phyloP scores from a whole-genome alignment of 2,888 invertebrate genomes.

The Abscondita cerata region DNA sequence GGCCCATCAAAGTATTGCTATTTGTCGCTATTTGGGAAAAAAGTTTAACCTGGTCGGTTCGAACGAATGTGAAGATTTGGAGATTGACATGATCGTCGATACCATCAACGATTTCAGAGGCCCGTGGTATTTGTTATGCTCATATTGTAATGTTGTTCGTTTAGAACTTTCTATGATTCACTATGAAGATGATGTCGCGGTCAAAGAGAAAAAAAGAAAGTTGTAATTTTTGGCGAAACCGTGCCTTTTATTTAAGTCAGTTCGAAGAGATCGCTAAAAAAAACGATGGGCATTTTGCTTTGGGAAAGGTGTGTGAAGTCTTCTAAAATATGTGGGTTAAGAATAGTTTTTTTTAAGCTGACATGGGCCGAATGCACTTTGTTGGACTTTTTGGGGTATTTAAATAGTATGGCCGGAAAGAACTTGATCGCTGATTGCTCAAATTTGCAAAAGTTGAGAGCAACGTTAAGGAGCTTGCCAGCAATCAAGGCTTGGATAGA shows the following conservation, averaged over 20 bases:
- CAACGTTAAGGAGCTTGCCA: constrained; percentile 64
- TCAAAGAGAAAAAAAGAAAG: constrained; percentile 61
- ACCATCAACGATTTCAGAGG: constrained; percentile 66
- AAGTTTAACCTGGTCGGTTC: constrained; percentile 66
- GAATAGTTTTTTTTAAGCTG: constrained; percentile 24
- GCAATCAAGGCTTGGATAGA: constrained; percentile 70
- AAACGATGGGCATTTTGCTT: constrained; percentile 66
- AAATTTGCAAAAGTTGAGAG: constrained; percentile 63
- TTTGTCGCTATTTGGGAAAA: constrained; percentile 68
- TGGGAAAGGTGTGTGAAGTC: constrained; percentile 26
- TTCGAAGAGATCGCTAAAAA: constrained; percentile 64
- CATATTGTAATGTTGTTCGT: background rate
- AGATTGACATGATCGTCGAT: constrained; percentile 69
- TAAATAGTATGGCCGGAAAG: constrained; percentile 64
- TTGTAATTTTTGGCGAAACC: constrained; percentile 59
- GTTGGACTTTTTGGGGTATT: constrained; percentile 65
- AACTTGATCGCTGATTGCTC: constrained; percentile 66
- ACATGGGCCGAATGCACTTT: constrained; percentile 73
- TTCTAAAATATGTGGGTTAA: background rate
- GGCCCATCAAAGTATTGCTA: constrained; percentile 66
- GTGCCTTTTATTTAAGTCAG: constrained; percentile 65
- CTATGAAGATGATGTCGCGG: constrained; percentile 62
- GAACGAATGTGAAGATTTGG: constrained; percentile 65
- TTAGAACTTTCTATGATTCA: constrained; percentile 62
- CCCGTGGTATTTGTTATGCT: constrained; percentile 59